Evolutionary conservation across 2,888 invertebrate species (phyloP), one percentile per base, ranked within the genome.

Genomic region (Electrophaes corylata): DNA sequence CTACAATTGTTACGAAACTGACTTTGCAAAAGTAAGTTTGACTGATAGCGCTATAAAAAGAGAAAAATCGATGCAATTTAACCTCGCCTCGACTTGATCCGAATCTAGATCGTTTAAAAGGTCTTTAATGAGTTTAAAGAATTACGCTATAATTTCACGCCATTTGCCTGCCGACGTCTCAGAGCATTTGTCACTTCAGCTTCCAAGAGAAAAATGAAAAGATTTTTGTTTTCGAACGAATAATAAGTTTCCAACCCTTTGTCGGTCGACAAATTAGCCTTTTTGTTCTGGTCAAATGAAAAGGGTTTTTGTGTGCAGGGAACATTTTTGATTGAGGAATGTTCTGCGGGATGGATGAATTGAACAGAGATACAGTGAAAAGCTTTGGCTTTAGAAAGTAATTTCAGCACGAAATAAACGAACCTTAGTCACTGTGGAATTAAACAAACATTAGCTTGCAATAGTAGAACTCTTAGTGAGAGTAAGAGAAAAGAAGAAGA

Each of bases 261-360:
- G 65, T 64, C 48, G 50, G 67, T 67, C 73, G 75, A 81, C 79
- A 81, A 83, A 83, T 81, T 81, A 78, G 78, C 73, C 67, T 77
- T 69, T 75, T 83, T 82, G 79, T 82, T 76, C 18, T 37, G 55
- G 47, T 73, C 54, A 57, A 60, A 78, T 72, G 66, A 74, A 81
- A 79, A 72, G 75, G 70, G 70, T 75, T 71, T 69, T 51, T 54
- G 26, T 56, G 43, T 54, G 51, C 60, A 60, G 65, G 66, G 68
- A 64, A 23, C 4, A n/a, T 39, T 47, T 53, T 53, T 44, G 44
- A 53, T 45, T 53, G 37, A 44, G 37, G 44, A 53, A 49, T 53
- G 39, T 58, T 57, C 8, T 43, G 33, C 11, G 10, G 19, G 16
- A 12, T 18, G 23, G 29, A 10, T 39, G 16, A 26, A 48, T 55